Conservation (phyloP, 2,797 vertebrate genomes). For the Octomys mimax region DNA sequence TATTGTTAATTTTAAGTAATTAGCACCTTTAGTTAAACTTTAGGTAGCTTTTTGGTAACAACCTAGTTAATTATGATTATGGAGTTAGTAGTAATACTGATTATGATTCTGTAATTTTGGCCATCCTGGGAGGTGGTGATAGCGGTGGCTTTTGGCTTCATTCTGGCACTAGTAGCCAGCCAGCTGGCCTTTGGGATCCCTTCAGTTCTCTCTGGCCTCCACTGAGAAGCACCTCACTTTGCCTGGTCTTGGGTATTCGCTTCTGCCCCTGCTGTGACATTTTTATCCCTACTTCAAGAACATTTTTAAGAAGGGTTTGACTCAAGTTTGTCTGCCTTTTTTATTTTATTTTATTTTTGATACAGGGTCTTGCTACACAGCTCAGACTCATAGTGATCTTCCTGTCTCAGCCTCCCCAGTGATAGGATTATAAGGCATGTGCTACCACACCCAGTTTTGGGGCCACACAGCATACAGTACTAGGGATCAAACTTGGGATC, state of each 20-base stretch:
- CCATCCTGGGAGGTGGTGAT: neutral
- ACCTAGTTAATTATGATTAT: slow-evolving; percentile 43
- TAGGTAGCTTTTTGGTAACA: slow-evolving; percentile 25
- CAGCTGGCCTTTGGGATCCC: neutral
- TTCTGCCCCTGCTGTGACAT: neutral
- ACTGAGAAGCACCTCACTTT: neutral
- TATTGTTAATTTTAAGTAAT: slow-evolving; percentile 45
- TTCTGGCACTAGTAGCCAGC: neutral
- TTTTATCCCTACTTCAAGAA: neutral
- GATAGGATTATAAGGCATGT: no score
- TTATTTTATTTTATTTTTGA: no score
- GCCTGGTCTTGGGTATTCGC: neutral
- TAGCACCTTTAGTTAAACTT: slow-evolving; percentile 54
- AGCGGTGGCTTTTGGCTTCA: neutral
- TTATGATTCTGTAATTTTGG: slow-evolving; percentile 1
- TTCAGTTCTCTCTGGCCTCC: neutral
- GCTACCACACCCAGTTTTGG: no score
- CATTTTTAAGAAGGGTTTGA: neutral
- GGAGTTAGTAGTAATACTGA: neutral
- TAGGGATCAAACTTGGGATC: no score
- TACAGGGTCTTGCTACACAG: no score
- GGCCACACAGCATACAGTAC: no score
- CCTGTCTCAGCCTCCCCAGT: no score
- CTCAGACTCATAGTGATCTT: no score
- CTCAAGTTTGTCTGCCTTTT: neutral